phyloP scores from a whole-genome alignment of 2,113 vertebrate species.

The Anoura caudifer region DNA sequence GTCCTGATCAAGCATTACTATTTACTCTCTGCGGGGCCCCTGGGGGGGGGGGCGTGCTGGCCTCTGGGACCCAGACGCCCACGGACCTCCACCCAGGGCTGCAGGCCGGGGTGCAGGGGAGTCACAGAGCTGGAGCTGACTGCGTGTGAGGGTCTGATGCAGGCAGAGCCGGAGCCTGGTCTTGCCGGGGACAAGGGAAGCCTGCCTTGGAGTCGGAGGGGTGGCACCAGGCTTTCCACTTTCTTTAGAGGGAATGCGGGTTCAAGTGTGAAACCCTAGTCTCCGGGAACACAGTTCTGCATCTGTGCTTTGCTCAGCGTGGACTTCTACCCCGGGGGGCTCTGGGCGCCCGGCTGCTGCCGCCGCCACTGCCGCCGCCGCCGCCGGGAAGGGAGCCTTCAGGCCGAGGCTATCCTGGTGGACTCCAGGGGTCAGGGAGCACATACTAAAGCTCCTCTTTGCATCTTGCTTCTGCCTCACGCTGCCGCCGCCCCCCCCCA shows the following conservation, averaged over 20 bases:
- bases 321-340: too few relatives aligned
- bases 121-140: background rate
- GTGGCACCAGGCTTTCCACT: background rate
- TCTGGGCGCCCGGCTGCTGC: background rate
- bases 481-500: background rate
- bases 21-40: background rate
- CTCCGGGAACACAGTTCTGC: background rate
- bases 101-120: background rate
- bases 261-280: background rate
- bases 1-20: accelerated
- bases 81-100: background rate
- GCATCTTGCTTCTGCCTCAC: background rate
- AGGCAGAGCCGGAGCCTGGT: background rate
- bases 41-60: background rate
- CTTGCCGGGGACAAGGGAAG: background rate
- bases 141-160: too few relatives aligned
- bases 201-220: background rate
- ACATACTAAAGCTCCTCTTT: background rate
- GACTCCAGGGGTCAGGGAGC: background rate
- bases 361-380: too few relatives aligned
- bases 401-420: background rate
- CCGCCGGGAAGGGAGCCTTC: background rate
- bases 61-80: background rate
- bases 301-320: background rate
- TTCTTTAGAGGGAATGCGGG: background rate